Percentiles rank a stretch among this genome's conserved stretches.
phyloP scores from a whole-genome alignment of 2,888 invertebrate genomes.

The Ophioninae sp. region DNA sequence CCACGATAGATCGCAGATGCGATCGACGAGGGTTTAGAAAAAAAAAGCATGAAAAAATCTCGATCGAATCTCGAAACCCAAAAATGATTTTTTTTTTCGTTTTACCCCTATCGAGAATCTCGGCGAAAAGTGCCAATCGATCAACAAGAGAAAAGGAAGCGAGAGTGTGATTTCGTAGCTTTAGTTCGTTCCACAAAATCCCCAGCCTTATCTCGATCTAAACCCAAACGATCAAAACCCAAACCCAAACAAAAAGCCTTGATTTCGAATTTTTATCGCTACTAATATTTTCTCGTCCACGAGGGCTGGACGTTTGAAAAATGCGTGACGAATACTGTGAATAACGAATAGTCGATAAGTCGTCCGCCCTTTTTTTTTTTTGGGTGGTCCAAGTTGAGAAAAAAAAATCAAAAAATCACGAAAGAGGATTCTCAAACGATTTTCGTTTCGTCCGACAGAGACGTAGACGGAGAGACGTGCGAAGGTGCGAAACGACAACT shows the following conservation, averaged over 20 bases:
- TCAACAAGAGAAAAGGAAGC: conserved; percentile 38
- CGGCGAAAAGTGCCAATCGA: not conserved
- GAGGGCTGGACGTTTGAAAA: conserved; percentile 45
- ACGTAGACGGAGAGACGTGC: conserved; percentile 47
- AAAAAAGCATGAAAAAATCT: conserved; percentile 11
- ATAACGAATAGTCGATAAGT: conserved; percentile 53
- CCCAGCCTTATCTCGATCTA: conserved; percentile 21
- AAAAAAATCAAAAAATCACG: conserved; percentile 6
- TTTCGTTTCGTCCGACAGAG: conserved; percentile 62
- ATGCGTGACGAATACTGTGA: conserved; percentile 55
- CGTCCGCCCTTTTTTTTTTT: conserved; percentile 27
- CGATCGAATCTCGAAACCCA: not conserved
- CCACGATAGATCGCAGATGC: conserved; percentile 33
- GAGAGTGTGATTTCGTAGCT: conserved; percentile 49
- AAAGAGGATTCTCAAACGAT: conserved; percentile 48
- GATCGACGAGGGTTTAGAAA: conserved; percentile 16
- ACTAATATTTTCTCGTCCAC: conserved; percentile 54
- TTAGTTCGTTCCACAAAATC: conserved; percentile 51
- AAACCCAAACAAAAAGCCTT: conserved; percentile 52
- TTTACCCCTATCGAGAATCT: not conserved
- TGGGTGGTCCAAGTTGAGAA: conserved; percentile 61
- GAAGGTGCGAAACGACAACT: conserved; percentile 60
- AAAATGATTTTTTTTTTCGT: not conserved
- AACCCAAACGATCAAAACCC: conserved; percentile 45
- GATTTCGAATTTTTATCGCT: conserved; percentile 39